Evolutionary conservation across 2,113 vertebrate species (phyloP).

Genomic region (Numida meleagris): DNA sequence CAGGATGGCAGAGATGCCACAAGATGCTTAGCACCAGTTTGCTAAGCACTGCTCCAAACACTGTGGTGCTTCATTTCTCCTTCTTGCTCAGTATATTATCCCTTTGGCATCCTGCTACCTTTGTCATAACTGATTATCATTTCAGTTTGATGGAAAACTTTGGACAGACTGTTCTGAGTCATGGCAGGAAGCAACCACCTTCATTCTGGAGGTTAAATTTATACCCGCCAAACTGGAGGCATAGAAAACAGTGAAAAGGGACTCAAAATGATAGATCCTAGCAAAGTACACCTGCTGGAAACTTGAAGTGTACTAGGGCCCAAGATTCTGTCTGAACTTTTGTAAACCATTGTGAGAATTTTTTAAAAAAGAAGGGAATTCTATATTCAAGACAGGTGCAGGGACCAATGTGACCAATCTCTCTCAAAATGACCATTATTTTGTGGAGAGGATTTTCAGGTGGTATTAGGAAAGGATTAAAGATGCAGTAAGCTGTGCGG

Average conservation of each 20-base stretch:
- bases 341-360: neutral
- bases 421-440: neutral
- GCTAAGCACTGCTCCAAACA: neutral
- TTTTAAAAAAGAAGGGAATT: neutral
- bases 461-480: neutral
- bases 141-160: slow-evolving; percentile 9
- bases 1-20: accelerated
- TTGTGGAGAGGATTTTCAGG: neutral
- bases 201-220: neutral
- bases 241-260: neutral
- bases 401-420: neutral
- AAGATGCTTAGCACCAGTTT: neutral
- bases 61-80: neutral
- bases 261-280: neutral
- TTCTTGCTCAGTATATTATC: neutral
- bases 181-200: neutral
- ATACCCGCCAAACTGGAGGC: neutral
- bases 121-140: neutral
- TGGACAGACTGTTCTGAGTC: slow-evolving; percentile 13
- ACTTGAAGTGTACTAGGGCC: neutral
- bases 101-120: slow-evolving; percentile 18
- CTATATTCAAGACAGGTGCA: neutral
- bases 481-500: neutral
- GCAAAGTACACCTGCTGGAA: neutral
- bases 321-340: neutral